Base-by-base conservation (phyloP, 1,140 invertebrate species). In the Drosophila persimilis region DNA sequence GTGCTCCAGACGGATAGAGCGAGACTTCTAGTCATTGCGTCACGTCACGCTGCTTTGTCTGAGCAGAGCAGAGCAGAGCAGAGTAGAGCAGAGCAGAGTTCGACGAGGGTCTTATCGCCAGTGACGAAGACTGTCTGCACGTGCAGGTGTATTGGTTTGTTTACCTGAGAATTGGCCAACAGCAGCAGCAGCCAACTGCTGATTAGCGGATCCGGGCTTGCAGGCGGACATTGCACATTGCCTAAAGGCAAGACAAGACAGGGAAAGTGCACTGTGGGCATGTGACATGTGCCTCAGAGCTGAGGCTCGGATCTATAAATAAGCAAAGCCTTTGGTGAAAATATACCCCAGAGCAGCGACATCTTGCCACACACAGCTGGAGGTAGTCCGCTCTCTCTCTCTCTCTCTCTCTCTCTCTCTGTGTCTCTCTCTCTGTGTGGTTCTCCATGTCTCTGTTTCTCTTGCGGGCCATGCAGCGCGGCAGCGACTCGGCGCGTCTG, bases 281-380 rank as follows among this genome's bases (percentile, higher is more conserved):
- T 26, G 24, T 26, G 24, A 73, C 65, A 70, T 43, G 31, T 39
- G 41, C 44, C 15, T n/a, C 48, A 29, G 24, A n/a, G 13, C 24
- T 31, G 13, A 26, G 41, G 35, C 24, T 15, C 22, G 20, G 66
- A 11, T 43, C 69, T 56, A 73, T 64, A 73, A 73, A 73, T 73
- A 6, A 20, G 47, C 69, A 73, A 73, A 73, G 71, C 71, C 69
- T 44, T 43, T 5, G 26, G 15, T 54, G 56, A 24, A 54, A 39
- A 20, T 41, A 39, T 54, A 29, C 9, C 13, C 11, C 6, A 52
- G 47, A 15, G 24, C 48, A 50, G 50, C 57, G 26, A 29, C 20
- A 56, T 56, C 53, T 35, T 47, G 22, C 31, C 46, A 47, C 44
- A 45, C 44, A 45, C 44, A 39, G 35, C 35, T 39, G 35, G 35